phyloP scores from a whole-genome alignment of 2,113 vertebrate genomes.

The Heterochromis multidens region DNA sequence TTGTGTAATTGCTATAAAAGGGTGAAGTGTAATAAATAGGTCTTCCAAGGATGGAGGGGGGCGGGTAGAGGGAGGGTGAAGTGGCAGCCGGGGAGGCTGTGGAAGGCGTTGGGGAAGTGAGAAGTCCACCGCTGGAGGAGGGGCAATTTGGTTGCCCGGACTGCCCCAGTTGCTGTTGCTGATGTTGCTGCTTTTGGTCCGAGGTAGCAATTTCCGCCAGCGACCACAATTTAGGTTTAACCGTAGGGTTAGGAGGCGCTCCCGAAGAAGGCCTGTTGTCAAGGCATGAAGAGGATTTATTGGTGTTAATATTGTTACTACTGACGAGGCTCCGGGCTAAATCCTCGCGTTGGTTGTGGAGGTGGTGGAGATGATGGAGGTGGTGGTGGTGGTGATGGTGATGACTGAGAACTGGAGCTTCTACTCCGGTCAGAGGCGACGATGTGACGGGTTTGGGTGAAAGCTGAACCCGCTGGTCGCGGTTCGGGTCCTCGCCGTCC shows the following conservation, averaged over 20 bases:
- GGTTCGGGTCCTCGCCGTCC: conserved; percentile 73
- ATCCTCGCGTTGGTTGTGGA: conserved; percentile 78
- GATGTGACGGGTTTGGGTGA: conserved; percentile 84
- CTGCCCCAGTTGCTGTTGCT: conserved; percentile 47
- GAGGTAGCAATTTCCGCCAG: conserved; percentile 98
- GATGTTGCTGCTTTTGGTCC: conserved; percentile 87
- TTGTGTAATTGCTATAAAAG: conserved; percentile 97
- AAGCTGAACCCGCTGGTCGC: conserved; percentile 72
- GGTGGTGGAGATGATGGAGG: conserved; percentile 76
- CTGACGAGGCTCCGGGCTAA: conserved; percentile 56
- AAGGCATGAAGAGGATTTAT: conserved; percentile 78
- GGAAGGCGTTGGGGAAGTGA: conserved; percentile 81
- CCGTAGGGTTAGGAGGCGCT: conserved; percentile 78
- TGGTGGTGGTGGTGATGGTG: conserved; percentile 75
- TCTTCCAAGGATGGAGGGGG: conserved; percentile 91
- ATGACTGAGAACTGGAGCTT: conserved; percentile 83
- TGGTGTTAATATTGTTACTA: conserved; percentile 66
- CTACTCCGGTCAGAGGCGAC: conserved; percentile 87
- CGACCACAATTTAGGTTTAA: conserved; percentile 96
- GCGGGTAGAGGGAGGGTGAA: conserved; percentile 82
- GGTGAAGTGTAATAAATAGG: conserved; percentile 98
- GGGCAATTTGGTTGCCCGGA: conserved; percentile 75
- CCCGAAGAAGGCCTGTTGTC: conserved; percentile 78
- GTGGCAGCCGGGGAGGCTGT: conserved; percentile 80
- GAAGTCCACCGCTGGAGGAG: conserved; percentile 74